phyloP scores from a whole-genome alignment of 2,797 vertebrate species.

The Protonibea diacanthus region DNA sequence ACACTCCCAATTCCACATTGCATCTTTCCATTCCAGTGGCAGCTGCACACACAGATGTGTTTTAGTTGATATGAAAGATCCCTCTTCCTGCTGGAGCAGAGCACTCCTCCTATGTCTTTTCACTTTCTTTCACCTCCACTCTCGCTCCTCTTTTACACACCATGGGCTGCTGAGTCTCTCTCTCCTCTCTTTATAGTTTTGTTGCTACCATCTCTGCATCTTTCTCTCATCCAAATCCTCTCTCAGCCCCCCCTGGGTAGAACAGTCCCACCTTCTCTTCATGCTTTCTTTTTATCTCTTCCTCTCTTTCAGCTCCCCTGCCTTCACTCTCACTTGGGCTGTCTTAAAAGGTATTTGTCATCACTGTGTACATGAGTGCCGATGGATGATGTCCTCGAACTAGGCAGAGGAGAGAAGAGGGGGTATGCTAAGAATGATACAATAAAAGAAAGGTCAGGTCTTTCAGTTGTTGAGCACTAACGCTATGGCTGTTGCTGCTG shows the following conservation, averaged over 20 bases:
- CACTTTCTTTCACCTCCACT: slow-evolving; percentile 41
- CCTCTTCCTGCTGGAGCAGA: slow-evolving; percentile 48
- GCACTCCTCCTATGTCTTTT: slow-evolving; percentile 37
- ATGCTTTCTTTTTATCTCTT: slow-evolving; percentile 19
- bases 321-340: slow-evolving; percentile 43
- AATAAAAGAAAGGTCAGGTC: slow-evolving; percentile 32
- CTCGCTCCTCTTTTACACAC: slow-evolving; percentile 33
- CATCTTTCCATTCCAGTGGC: slow-evolving; percentile 42
- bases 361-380: slow-evolving; percentile 32
- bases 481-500: no score
- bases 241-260: slow-evolving; percentile 25
- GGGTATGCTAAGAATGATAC: slow-evolving; percentile 11
- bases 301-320: slow-evolving; percentile 31
- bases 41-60: slow-evolving; percentile 66
- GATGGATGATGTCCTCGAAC: slow-evolving; percentile 46
- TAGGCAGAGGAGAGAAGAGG: slow-evolving; percentile 7
- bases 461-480: neutral
- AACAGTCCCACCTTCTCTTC: slow-evolving; percentile 30
- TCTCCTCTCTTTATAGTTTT: slow-evolving; percentile 31
- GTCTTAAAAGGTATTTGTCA: slow-evolving; percentile 68
- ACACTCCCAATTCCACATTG: slow-evolving; percentile 29
- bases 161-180: slow-evolving; percentile 13
- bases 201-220: slow-evolving; percentile 38
- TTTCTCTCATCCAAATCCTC: slow-evolving; percentile 59
- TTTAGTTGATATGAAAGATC: slow-evolving; percentile 54